Conservation (phyloP, 2,888 invertebrate genomes). For the Sesia apiformis region DNA sequence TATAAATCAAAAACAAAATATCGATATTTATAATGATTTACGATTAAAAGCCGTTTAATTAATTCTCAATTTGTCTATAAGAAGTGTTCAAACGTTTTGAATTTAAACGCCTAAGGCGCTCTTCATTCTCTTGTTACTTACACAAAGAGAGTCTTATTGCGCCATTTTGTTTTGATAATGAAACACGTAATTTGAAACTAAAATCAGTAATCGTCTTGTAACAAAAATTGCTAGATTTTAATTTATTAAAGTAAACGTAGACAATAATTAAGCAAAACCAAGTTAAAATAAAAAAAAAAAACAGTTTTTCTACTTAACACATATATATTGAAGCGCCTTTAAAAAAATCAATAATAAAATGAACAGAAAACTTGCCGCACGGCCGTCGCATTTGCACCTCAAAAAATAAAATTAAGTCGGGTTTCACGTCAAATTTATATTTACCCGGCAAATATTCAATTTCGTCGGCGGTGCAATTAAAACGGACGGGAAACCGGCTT, state of each 20-base stretch:
- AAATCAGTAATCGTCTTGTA: neutral
- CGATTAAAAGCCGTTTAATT: no score
- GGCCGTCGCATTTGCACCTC: neutral
- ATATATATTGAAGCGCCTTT: neutral
- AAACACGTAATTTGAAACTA: constrained; percentile 17
- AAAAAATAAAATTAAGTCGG: neutral
- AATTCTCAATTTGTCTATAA: no score
- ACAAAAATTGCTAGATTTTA: no score
- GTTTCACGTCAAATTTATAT: neutral
- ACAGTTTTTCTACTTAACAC: no score
- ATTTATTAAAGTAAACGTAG: no score
- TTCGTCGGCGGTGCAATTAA: constrained; percentile 4
- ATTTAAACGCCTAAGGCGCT: no score
- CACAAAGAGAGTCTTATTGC: constrained; percentile 10
- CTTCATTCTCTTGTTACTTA: neutral
- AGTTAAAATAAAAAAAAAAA: no score
- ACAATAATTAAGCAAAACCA: no score
- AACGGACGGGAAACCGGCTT: constrained; percentile 3
- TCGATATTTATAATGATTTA: no score
- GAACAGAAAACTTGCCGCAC: neutral
- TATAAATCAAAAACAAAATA: no score
- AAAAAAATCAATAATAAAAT: neutral
- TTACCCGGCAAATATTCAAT: constrained; percentile 2
- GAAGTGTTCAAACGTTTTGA: no score
- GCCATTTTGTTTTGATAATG: constrained; percentile 14